Evolutionary conservation across 2,113 vertebrate genomes (phyloP).

Genomic region (Colinus virginianus): DNA sequence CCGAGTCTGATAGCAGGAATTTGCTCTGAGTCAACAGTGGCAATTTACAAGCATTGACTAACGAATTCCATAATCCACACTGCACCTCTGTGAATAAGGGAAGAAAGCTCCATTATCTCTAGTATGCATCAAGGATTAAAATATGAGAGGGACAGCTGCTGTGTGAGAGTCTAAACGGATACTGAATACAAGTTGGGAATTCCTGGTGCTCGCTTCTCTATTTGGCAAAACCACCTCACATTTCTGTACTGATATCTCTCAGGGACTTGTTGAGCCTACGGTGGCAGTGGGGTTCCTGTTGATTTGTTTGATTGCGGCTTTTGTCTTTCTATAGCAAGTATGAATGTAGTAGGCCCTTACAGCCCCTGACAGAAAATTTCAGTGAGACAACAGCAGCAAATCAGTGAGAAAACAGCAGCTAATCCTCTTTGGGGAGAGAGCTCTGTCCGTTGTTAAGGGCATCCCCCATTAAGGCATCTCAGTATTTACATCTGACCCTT

Average conservation of each 20-base stretch:
- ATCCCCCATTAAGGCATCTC: neutral
- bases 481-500: neutral
- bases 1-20: constrained; percentile 66
- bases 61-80: constrained; percentile 60
- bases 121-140: neutral
- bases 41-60: constrained; percentile 65
- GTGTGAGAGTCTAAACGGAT: neutral
- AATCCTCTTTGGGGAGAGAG: neutral
- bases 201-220: constrained; percentile 10
- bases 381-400: neutral
- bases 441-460: neutral
- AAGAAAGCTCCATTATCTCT: constrained; percentile 60
- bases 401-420: neutral
- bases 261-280: neutral
- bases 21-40: constrained; percentile 66
- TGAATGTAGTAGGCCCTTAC: neutral
- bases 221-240: neutral
- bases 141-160: constrained; percentile 44
- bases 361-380: neutral
- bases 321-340: neutral
- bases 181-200: constrained; percentile 29
- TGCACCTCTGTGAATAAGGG: constrained; percentile 50
- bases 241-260: neutral
- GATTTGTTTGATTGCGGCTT: neutral
- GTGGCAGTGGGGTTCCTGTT: neutral